phyloP scores from a whole-genome alignment of 2,113 vertebrate genomes.

The Etia nguti region DNA sequence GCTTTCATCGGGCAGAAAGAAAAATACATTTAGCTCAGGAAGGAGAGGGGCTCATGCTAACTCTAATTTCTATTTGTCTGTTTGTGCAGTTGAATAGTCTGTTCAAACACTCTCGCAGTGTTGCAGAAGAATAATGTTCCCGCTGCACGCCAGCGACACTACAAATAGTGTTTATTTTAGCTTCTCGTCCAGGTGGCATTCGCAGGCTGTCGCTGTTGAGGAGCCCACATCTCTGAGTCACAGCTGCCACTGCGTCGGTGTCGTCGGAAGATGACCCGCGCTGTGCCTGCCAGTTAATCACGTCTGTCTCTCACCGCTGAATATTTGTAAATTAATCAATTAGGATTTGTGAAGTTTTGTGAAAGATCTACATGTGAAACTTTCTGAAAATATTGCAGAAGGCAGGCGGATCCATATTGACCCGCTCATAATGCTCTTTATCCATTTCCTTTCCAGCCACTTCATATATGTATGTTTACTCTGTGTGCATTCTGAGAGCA shows the following conservation, averaged over 20 bases:
- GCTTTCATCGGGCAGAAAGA: neutral
- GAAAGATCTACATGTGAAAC: neutral
- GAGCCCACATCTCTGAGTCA: slow-evolving; percentile 47
- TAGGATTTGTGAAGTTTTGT: neutral
- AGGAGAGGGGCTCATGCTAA: neutral
- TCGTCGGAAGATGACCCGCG: slow-evolving; percentile 2
- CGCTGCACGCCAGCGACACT: neutral
- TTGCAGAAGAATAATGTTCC: neutral
- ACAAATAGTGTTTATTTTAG: slow-evolving; percentile 47
- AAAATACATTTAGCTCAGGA: slow-evolving; percentile 30
- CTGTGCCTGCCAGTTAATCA: neutral
- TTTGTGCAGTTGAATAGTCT: slow-evolving; percentile 16
- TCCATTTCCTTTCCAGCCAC: neutral
- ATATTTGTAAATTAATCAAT: slow-evolving; percentile 7
- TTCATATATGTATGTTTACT: slow-evolving; percentile 26
- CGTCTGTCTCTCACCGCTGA: neutral
- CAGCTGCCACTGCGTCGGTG: slow-evolving; percentile 18
- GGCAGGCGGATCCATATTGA: neutral
- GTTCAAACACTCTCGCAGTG: slow-evolving; percentile 10
- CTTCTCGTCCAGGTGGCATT: slow-evolving; percentile 44
- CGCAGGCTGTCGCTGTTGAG: slow-evolving; percentile 17
- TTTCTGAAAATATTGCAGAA: neutral
- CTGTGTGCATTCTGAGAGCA: neutral
- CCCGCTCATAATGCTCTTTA: neutral
- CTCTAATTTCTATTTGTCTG: slow-evolving; percentile 14